Base-by-base conservation (phyloP, 1,140 invertebrate species). In the Trichoplusia ni region DNA sequence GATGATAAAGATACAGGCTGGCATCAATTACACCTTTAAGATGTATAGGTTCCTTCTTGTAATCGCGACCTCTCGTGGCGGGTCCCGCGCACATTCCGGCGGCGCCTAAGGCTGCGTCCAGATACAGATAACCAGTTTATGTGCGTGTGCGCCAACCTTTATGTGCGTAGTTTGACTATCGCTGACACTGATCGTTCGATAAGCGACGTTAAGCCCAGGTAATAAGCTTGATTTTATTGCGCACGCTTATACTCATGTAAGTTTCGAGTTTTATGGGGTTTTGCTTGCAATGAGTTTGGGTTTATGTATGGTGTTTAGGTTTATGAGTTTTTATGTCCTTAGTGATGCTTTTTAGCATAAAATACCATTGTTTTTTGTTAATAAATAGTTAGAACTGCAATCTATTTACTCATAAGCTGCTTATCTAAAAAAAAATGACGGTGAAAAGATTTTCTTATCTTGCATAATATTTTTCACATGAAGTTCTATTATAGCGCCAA, bases 121-220 rank as follows among this genome's bases (percentile, higher is more conserved):
- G 79, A 81, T 81, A 83, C 61, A 58, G 79, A 81, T 81, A 83
- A 83, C 76, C 79, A 77, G 66, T 83, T 81, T 81, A 79, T 79
- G 77, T 73, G 76, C 74, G 77, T 78, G 47, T 54, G 46, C 60
- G 53, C 68, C 35, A 64, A 67, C 71, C 67, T 76, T 71, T 76
- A 73, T 69, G 69, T 72, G 68, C 70, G 66, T 78, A 75, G 68
- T 64, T 71, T 56, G 64, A 70, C 70, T 65, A 65, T 58, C 63
- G 44, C 53, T 51, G 44, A 44, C 44, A 29, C 35, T 54, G 51
- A 58, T 58, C 37, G 38, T 13, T 11, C 27, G 54, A 42, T 58
- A 42, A 31, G 25, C 27, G 16, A 29, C 40, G 44, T 21, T 31
- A 14, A 33, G 40, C 49, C 37, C 47, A 31, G 29, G 47, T 51